Evolutionary conservation across 2,797 vertebrate genomes (phyloP).

Genomic region (Micrastur ruficollis): DNA sequence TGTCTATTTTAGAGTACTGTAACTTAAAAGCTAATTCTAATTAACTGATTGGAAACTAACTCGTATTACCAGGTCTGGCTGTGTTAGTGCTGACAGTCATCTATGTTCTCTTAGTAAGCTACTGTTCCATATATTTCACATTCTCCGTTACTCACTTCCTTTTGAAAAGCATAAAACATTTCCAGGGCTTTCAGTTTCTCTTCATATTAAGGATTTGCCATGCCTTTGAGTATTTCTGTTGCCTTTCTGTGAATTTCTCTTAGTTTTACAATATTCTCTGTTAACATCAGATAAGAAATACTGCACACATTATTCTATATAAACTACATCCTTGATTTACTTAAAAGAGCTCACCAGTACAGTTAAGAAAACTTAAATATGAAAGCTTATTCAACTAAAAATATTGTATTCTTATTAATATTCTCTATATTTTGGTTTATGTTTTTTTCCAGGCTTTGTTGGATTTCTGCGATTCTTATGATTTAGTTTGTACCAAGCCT

Average conservation of each 20-base stretch:
- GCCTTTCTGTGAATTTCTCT: background rate
- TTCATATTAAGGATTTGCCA: background rate
- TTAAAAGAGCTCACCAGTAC: background rate
- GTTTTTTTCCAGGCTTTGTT: conserved; percentile 67
- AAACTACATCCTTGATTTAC: background rate
- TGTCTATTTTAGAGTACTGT: background rate
- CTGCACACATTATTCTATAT: background rate
- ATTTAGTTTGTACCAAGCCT: conserved; percentile 73
- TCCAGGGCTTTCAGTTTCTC: background rate
- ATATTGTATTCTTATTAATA: background rate
- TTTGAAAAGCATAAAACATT: background rate
- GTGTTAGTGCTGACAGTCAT: background rate
- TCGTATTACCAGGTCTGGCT: background rate
- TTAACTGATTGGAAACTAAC: background rate
- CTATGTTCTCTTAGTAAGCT: background rate
- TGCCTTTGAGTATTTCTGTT: background rate
- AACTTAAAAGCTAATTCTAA: background rate
- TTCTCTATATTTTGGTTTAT: background rate
- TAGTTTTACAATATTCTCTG: background rate
- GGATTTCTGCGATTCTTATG: conserved; percentile 75
- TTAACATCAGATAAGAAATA: background rate
- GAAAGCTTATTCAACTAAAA: background rate
- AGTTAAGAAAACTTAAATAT: background rate
- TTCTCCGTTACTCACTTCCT: background rate
- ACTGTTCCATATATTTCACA: background rate